Base-by-base conservation (phyloP, 2,797 vertebrate species). In the Myotis myotis region DNA sequence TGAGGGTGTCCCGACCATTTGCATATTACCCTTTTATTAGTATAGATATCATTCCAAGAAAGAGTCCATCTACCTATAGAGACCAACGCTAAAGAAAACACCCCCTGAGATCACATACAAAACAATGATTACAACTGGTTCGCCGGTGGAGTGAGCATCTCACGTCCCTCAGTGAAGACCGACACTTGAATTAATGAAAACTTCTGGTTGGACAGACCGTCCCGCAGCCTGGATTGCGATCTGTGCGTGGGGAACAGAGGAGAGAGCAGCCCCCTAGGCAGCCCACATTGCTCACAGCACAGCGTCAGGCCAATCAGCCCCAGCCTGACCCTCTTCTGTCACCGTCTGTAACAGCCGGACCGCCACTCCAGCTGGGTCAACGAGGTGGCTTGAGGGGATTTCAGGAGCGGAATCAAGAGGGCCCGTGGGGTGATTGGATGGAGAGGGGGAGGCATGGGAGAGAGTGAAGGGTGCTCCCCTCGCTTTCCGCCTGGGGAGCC, bases 221-320 rank as follows among this genome's bases (percentile, higher is more conserved):
- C 8, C 51, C 8, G 19, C 2, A 12, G 30, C 8, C 38, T n/a
- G 25, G 0, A 20, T 1, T 23, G 36, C 10, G 11, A 0, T 4
- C 7, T 51, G 66, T 10, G 4, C 12, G 0, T 7, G 22, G 16
- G 49, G 28, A 28, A 1, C 2, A 12, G 3, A 0, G 0, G 8
- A 16, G 44, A 19, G 12, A 49, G 57, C 1, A 2, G 19, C 25
- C 33, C 33, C n/a, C 33, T 0, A 38, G 57, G 38, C 0, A 30
- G 1, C 6, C 57, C 16, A 19, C 2, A 5, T 2, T 2, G 25
- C 23, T 51, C 64, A 20, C 9, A 10, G 1, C 22, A 3, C 33
- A 80, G 74, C 11, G 0, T 22, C 47, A 8, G 47, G 22, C 19
- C 79, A 9, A 20, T n/a, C 47, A 5, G 4, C 5, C 20, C 6